phyloP scores from a whole-genome alignment of 1,140 invertebrate genomes.

The Camponotus vicinus region DNA sequence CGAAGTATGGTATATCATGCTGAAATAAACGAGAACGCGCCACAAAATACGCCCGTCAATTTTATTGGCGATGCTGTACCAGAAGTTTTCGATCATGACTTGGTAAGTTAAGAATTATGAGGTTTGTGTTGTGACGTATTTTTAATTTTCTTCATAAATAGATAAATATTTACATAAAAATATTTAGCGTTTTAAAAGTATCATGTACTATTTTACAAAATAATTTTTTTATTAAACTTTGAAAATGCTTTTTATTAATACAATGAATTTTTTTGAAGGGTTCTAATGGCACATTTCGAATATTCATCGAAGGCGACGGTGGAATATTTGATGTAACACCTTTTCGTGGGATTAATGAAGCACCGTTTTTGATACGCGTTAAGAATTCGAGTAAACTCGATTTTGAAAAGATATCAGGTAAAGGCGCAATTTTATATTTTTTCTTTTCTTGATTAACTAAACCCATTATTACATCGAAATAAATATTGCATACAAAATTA shows the following conservation, averaged over 20 bases:
- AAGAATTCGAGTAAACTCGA: conserved; percentile 94
- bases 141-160: not conserved
- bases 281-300: conserved; percentile 95
- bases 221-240: not conserved
- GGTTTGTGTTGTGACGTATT: not conserved
- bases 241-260: not conserved
- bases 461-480: too few relatives aligned
- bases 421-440: not conserved
- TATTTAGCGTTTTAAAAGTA: not conserved
- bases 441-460: not conserved
- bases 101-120: conserved; percentile 87
- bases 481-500: too few relatives aligned
- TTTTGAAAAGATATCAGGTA: conserved; percentile 92
- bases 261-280: conserved; percentile 87
- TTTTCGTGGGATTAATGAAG: conserved; percentile 95
- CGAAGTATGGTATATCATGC: conserved; percentile 92
- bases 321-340: conserved; percentile 97
- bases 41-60: conserved; percentile 95
- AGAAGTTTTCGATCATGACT: conserved; percentile 96
- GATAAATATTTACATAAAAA: not conserved
- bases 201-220: not conserved
- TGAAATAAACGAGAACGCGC: conserved; percentile 97
- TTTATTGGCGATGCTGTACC: conserved; percentile 93
- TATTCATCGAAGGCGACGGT: conserved; percentile 93
- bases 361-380: conserved; percentile 95